Evolutionary conservation across 2,888 invertebrate genomes (phyloP), one percentile per base, ranked within the genome.

Genomic region (Aphodius granarius): DNA sequence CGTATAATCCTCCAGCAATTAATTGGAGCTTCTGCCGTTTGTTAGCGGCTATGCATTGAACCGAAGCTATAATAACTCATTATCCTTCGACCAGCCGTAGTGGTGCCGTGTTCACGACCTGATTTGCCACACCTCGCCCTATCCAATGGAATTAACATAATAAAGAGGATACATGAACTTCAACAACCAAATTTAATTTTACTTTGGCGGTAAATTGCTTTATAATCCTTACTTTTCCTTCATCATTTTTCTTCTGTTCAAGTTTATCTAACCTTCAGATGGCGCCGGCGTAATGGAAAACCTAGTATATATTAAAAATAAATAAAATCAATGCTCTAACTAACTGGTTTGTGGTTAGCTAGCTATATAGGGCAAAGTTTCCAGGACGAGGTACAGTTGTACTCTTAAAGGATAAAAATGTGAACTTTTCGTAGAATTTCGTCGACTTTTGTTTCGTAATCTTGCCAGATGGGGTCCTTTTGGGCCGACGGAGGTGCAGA

Each of bases 401-500:
- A n/a, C 43, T 43, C 43, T 43, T 43, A 43, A 13, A 13, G 13
- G 43, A 43, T 43, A 43, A 43, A 43, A 43, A 43, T 43, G 43
- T 43, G 43, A 43, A 13, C 2, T n/a, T n/a, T n/a, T 3, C 43
- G 43, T 43, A 43, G 43, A 43, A 43, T 43, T 43, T 43, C 43
- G 43, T 43, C 43, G 43, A 43, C 43, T 43, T 43, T 43, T 43
- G 43, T 43, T 43, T 43, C 43, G 2, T 43, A 43, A 43, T 43
- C 43, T 43, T 43, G 43, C 43, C 9, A 43, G 43, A 43, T 43
- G 43, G 43, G 43, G 43, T 43, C 43, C 43, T 43, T 43, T 43
- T 43, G 68, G 20, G 22, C 20, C 68, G 68, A 21, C 21, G 68
- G 68, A 20, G 68, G 68, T 68, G 68, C 68, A 22, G 22, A 68